A percentile compares a stretch with the other conserved stretches of the same genome.
phyloP scores from a whole-genome alignment of 2,113 vertebrate genomes.

The Petaurus breviceps region DNA sequence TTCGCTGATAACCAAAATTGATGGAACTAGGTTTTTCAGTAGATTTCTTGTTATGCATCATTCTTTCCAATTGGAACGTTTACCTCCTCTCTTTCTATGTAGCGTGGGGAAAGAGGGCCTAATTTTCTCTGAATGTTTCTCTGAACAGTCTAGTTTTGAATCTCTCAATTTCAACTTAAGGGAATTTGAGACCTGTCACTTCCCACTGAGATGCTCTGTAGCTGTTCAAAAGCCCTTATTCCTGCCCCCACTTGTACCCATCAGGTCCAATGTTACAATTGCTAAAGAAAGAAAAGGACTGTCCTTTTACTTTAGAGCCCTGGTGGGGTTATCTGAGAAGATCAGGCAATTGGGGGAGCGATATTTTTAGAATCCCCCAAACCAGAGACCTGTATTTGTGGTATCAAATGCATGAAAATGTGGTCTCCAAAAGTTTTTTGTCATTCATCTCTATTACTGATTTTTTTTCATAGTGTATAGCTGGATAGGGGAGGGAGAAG shows the following conservation, averaged over 20 bases:
- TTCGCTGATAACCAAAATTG: not conserved
- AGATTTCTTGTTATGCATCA: constrained; percentile 16
- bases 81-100: constrained; percentile 19
- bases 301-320: not conserved
- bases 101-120: not conserved
- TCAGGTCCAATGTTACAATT: constrained; percentile 15
- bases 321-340: constrained; percentile 24
- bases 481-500: not conserved
- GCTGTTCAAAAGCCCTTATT: constrained; percentile 34
- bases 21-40: not conserved
- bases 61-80: constrained; percentile 29
- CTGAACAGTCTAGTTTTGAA: constrained; percentile 19
- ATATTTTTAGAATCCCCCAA: not conserved
- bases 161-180: constrained; percentile 41
- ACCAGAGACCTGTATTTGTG: not conserved
- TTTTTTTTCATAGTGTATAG: not conserved
- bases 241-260: constrained; percentile 2
- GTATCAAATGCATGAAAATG: not conserved
- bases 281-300: constrained; percentile 28
- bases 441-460: not conserved
- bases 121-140: constrained; percentile 50
- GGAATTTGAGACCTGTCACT: constrained; percentile 1
- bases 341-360: not conserved
- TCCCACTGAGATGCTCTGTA: not conserved
- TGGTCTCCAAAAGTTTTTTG: not conserved